phyloP scores from a whole-genome alignment of 2,113 vertebrate species.

The Scopus umbretta region DNA sequence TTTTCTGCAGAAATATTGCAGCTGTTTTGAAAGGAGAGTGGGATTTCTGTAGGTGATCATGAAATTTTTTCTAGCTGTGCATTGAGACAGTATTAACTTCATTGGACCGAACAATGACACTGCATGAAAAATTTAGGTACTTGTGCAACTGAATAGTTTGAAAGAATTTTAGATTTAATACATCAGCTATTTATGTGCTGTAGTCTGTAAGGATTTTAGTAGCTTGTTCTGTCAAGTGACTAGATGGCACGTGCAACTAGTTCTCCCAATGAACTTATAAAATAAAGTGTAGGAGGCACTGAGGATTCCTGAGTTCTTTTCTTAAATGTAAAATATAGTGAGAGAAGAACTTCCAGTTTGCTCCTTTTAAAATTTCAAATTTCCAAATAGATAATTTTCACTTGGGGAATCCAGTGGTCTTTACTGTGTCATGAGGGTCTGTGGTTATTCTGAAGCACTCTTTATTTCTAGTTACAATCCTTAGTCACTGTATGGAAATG shows the following conservation, averaged over 20 bases:
- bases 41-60: not conserved
- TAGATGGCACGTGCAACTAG: conserved; percentile 51
- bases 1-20: not conserved
- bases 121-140: conserved; percentile 15
- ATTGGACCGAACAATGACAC: conserved; percentile 12
- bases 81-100: conserved; percentile 12
- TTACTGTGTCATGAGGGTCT: not conserved
- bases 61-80: not conserved
- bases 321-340: conserved; percentile 5
- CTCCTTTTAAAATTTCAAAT: conserved; percentile 58
- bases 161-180: conserved; percentile 60
- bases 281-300: conserved; percentile 34
- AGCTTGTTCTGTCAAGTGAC: conserved; percentile 41
- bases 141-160: conserved; percentile 42
- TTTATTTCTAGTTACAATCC: not conserved
- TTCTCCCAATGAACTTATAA: conserved; percentile 58
- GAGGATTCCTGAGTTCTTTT: conserved; percentile 34
- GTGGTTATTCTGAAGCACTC: conserved; percentile 15
- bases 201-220: conserved; percentile 38
- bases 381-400: not conserved
- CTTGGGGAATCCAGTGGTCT: not conserved
- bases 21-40: not conserved
- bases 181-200: not conserved
- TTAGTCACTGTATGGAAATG: not conserved
- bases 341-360: not conserved